Conservation (phyloP, 2,797 vertebrate species). For the Chlorospingus semifuscus region DNA sequence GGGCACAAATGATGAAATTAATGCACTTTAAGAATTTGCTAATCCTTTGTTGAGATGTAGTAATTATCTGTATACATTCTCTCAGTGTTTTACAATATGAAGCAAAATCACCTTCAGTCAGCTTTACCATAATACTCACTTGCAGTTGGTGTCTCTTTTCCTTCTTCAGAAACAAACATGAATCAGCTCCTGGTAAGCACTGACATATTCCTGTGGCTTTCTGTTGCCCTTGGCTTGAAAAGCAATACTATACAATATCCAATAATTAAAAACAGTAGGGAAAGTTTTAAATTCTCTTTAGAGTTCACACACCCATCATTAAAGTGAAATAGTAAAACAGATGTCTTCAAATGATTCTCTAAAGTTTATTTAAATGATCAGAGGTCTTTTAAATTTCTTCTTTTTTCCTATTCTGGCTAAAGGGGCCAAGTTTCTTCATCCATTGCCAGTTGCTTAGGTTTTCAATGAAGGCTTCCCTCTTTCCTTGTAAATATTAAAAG, state of each 20-base stretch:
- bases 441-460: background rate
- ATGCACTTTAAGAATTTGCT: background rate
- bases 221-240: background rate
- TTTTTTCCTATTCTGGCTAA: background rate
- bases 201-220: background rate
- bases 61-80: background rate
- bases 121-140: background rate
- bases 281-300: background rate
- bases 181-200: background rate
- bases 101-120: background rate
- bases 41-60: background rate
- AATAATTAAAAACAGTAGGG: background rate
- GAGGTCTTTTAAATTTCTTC: background rate
- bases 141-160: background rate
- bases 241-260: background rate
- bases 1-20: background rate
- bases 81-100: background rate
- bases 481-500: background rate
- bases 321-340: conserved; percentile 16
- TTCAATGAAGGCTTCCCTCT: background rate
- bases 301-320: background rate
- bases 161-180: background rate
- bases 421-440: background rate
- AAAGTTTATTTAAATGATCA: background rate
- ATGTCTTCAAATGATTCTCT: background rate